Evolutionary conservation across 1,140 invertebrate species (phyloP).

Genomic region (Leptinotarsa defecta): DNA sequence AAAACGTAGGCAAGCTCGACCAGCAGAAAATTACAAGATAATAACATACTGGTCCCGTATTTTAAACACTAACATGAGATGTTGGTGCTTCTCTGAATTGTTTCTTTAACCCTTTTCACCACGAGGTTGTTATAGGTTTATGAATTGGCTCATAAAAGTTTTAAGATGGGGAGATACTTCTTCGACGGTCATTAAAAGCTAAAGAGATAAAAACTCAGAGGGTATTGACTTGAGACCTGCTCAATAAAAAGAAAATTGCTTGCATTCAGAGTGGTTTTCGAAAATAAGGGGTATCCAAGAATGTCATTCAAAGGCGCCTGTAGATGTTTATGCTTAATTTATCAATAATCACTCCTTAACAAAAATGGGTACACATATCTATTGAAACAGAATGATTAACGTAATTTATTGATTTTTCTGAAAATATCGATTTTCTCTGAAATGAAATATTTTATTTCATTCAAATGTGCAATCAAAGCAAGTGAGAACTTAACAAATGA

Average conservation of each 20-base stretch:
- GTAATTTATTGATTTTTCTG: no score
- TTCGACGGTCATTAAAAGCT: not conserved
- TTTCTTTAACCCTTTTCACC: slow-evolving; percentile 26
- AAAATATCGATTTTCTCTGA: no score
- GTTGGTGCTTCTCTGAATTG: slow-evolving; percentile 8
- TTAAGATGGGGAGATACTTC: slow-evolving; percentile 8
- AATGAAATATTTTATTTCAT: no score
- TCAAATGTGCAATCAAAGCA: no score
- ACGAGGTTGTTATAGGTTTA: slow-evolving; percentile 18
- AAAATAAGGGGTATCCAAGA: not conserved
- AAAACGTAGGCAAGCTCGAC: slow-evolving; percentile 39
- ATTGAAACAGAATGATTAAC: no score
- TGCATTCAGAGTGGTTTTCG: not conserved
- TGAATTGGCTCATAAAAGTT: slow-evolving; percentile 19
- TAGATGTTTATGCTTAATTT: no score
- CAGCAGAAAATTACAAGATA: slow-evolving; percentile 47
- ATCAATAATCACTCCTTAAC: no score
- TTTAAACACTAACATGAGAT: slow-evolving; percentile 45
- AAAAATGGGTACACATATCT: no score
- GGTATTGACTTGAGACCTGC: not conserved
- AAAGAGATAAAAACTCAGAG: not conserved
- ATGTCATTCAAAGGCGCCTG: no score
- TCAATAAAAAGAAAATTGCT: not conserved
- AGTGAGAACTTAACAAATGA: no score
- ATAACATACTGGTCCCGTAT: slow-evolving; percentile 44